phyloP scores from a whole-genome alignment of 1,140 invertebrate genomes.

The Aphaenogaster ashmeadi region DNA sequence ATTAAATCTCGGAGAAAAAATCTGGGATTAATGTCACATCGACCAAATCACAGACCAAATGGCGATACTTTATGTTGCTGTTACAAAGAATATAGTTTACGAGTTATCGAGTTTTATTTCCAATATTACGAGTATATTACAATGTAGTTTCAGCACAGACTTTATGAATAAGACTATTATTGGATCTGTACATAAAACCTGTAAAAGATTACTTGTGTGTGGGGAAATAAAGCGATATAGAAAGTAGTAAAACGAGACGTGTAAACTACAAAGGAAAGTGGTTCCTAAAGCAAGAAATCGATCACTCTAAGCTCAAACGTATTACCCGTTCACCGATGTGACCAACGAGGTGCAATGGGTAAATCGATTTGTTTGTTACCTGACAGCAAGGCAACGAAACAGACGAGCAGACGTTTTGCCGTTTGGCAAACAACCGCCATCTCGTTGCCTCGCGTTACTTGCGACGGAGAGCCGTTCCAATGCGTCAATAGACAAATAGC shows the following conservation, averaged over 20 bases:
- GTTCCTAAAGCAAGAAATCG: slow-evolving; percentile 33
- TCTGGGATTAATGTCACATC: slow-evolving; percentile 43
- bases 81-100: slow-evolving; percentile 42
- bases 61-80: slow-evolving; percentile 23
- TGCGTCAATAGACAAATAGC: slow-evolving; percentile 67
- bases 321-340: slow-evolving; percentile 18
- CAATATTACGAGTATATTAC: not conserved
- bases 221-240: slow-evolving; percentile 10
- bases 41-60: slow-evolving; percentile 21
- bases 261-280: slow-evolving; percentile 11
- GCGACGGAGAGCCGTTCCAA: slow-evolving; percentile 34
- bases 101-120: slow-evolving; percentile 19
- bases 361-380: slow-evolving; percentile 59
- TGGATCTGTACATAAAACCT: not conserved
- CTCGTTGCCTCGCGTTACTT: slow-evolving; percentile 46
- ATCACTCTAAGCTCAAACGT: slow-evolving; percentile 44
- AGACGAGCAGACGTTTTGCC: slow-evolving; percentile 2
- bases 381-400: slow-evolving; percentile 38
- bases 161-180: slow-evolving; percentile 36
- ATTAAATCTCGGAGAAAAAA: slow-evolving; percentile 41
- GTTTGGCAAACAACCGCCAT: slow-evolving; percentile 56
- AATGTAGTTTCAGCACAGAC: not conserved
- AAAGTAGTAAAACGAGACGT: slow-evolving; percentile 12
- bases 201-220: not conserved
- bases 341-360: slow-evolving; percentile 44